These are phyloP conservation scores for Spizaetus ornatus DNA, from an alignment of 2,113 vertebrate species.

Conservation along the genomic window DNA sequence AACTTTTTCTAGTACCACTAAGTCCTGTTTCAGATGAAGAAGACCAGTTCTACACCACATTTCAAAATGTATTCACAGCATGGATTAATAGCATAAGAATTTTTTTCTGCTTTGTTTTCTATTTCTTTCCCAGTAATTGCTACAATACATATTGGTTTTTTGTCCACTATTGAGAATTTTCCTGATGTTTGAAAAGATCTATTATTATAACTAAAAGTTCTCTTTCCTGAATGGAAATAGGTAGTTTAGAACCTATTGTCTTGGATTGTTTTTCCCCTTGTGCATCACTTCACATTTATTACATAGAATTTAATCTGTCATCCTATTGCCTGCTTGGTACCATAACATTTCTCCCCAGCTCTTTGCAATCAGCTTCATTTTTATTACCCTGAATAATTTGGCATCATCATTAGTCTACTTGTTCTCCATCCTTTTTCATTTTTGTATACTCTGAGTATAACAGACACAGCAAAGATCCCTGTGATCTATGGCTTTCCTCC, in stretches of 20 bases:
- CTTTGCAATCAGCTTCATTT: neutral
- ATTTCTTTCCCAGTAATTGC: neutral
- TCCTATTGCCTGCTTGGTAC: neutral
- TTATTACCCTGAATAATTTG: neutral
- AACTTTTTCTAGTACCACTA: neutral
- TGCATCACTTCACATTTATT: neutral
- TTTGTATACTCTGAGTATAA: neutral
- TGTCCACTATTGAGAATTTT: neutral
- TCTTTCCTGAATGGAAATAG: neutral
- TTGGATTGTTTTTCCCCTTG: neutral
- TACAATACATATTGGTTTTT: rapidly evolving
- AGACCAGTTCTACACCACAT: neutral
- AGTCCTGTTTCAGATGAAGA: neutral
- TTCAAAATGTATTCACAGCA: neutral
- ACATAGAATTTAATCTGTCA: neutral
- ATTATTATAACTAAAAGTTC: neutral
- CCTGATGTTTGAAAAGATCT: neutral
- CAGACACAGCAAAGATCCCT: neutral
- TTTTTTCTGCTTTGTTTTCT: neutral
- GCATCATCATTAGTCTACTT: neutral
- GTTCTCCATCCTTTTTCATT: neutral
- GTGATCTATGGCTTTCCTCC: neutral
- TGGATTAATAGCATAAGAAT: neutral
- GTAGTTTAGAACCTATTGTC: neutral
- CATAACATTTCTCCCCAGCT: neutral